Conservation (phyloP, 2,888 invertebrate species). For the Aphodius sticticus region DNA sequence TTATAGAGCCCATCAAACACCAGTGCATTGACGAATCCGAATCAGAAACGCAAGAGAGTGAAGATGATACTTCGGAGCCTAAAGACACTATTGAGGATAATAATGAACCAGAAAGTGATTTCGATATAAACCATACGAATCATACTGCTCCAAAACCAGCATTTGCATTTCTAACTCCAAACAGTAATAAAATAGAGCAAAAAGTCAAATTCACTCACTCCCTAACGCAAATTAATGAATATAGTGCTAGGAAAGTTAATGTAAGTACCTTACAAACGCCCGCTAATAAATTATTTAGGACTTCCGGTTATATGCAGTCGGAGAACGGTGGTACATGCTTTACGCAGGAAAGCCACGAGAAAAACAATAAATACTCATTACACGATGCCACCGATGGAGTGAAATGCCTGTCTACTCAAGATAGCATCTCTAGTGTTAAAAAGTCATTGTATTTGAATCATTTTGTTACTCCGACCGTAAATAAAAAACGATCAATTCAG, state of each 20-base stretch:
- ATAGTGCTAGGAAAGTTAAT: neutral
- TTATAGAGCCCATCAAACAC: conserved; percentile 14
- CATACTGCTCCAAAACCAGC: conserved; percentile 8
- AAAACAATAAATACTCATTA: neutral
- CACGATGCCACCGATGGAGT: neutral
- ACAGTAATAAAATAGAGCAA: neutral
- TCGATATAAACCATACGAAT: neutral
- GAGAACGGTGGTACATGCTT: neutral
- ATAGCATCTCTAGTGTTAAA: neutral
- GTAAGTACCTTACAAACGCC: conserved; percentile 10
- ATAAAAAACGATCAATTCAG: neutral
- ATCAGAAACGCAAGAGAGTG: conserved; percentile 24
- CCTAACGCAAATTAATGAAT: conserved; percentile 27
- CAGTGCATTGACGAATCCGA: conserved; percentile 23
- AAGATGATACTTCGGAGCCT: neutral
- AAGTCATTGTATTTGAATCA: neutral
- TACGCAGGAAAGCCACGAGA: neutral
- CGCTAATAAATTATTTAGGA: neutral
- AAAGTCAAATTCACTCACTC: conserved; percentile 17
- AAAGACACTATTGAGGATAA: neutral
- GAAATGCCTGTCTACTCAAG: neutral
- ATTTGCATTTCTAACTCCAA: conserved; percentile 28
- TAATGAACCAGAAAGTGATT: neutral
- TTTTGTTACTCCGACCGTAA: neutral
- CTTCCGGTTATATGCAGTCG: neutral